Base-by-base conservation (phyloP, 2,888 invertebrate species). In the Caenorhabditis virilis region DNA sequence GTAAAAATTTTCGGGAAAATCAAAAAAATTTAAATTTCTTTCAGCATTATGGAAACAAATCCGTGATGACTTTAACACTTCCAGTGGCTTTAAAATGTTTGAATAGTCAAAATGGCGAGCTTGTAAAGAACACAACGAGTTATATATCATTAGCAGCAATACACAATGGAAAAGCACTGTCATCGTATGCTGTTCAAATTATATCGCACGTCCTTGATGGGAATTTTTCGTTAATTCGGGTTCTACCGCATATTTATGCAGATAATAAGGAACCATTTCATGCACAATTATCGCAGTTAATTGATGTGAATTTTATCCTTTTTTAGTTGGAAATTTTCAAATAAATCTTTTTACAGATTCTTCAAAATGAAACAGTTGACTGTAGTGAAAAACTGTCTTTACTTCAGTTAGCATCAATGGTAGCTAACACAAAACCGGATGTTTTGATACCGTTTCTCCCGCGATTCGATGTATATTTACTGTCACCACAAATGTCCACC, bases 141-240 rank as follows among this genome's bases (percentile, higher is more conserved):
- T 95, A 95, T 84, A 87, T 95, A 49, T 93, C 93, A 0, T 86
- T 95, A 72, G 93, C 93, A 15, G 93, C 93, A 51, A 91, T 92
- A 62, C 91, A 93, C 82, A 92, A 93, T 85, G 91, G 92, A 2
- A 89, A 89, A 66, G 85, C 93, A 67, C 86, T 95, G 38, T 91
- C 92, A 75, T 90, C 91, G 13, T 91, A 93, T 84, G 90, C 93
- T 51, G 90, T 91, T 74, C 90, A 91, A 6, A 92, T 94, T 56
- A 91, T 94, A 87, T 91, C 91, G 83, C 92, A 92, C 67, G 91
- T 94, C 64, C 89, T 93, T 83, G 89, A 91, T 80, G 92, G 92
- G 51, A 94, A 94, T 86, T 92, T 91, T 84, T 89, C 91, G 0
- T 86, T 95, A 22, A 90, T 92, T 68, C 88, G 92, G 48, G 92